Conservation (phyloP, 2,113 vertebrate genomes). For the Cyanoliseus patagonus region DNA sequence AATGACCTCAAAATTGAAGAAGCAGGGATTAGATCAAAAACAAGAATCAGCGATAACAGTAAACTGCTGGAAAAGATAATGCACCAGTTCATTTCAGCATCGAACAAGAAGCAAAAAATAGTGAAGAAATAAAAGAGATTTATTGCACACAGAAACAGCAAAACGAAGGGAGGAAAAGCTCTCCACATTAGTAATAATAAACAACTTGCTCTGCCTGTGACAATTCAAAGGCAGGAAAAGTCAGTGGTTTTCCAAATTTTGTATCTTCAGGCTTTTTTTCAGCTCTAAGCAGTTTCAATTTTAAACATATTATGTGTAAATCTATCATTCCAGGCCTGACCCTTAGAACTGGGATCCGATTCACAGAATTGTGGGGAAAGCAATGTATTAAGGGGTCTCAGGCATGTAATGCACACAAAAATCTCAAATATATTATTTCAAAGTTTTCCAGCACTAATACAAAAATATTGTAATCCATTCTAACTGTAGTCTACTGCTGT, state of each 20-base stretch:
- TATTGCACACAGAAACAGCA: not conserved
- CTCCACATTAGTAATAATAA: not conserved
- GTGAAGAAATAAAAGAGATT: not conserved
- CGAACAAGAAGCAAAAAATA: not conserved
- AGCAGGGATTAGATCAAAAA: not conserved
- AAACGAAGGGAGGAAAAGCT: not conserved
- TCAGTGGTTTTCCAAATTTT: not conserved
- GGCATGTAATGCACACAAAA: not conserved
- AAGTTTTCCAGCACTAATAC: not conserved
- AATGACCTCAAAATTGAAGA: not conserved
- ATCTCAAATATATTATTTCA: not conserved
- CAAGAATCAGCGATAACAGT: not conserved
- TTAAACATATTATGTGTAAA: not conserved
- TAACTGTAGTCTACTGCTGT: not conserved
- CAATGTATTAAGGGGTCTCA: not conserved
- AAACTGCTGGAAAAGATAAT: not conserved
- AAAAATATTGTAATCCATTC: not conserved
- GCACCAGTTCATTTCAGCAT: not conserved
- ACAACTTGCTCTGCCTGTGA: not conserved
- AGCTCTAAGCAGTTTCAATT: not conserved
- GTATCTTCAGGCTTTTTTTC: not conserved
- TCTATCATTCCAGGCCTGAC: not conserved
- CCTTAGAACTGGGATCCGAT: not conserved
- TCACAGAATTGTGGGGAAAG: not conserved
- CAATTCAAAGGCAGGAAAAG: not conserved